Base-by-base conservation (phyloP, 2,797 vertebrate species). In the Neosalanx taihuensis region DNA sequence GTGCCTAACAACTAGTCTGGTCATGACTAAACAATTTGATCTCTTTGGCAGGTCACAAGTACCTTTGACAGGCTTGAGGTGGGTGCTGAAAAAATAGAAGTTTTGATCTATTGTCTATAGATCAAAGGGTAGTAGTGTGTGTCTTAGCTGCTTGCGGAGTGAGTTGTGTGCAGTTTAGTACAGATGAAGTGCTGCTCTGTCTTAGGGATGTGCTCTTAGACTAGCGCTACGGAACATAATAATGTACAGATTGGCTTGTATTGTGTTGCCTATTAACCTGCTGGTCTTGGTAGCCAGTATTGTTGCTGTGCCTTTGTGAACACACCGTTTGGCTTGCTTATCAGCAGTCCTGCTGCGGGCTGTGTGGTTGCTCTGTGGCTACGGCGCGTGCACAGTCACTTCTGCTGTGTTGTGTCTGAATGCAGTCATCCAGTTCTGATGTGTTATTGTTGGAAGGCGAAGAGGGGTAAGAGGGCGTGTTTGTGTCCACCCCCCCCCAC, bases 61-160 rank as follows among this genome's bases (percentile, higher is more conserved):
- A 35, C 71, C 26, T 83, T 79, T 83, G 70, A 79, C 75, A 81
- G 15, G 74, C 49, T 86, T 76, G 80, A 84, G 76, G 78, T 84
- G 76, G 80, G 74, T 80, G 62, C 68, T 49, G 76, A 59, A 30
- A 71, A 71, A 64, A 64, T 12, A 10, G 57, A 70, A 70, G 69
- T 83, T 71, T 76, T 67, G 75, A 70, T 49, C 60, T 53, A 4
- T 64, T 23, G 57, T 60, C 30, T 53, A 6, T 65, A 65, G 64
- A 17, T n/a, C 70, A 30, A 77, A 72, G 69, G 67, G 67, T 26
- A 46, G 41, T 46, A 12, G 9, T 46, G 41, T 35, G 51, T 63
- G 23, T 57, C 59, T 31, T 68, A 31, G 67, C 49, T 75, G 53
- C 49, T 29, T 65, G 9, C 7, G 65, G 17, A 15, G 67, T 18